Evolutionary conservation across 2,888 invertebrate genomes (phyloP), one percentile per base, ranked within the genome.

Genomic region (Camponotus fellah): DNA sequence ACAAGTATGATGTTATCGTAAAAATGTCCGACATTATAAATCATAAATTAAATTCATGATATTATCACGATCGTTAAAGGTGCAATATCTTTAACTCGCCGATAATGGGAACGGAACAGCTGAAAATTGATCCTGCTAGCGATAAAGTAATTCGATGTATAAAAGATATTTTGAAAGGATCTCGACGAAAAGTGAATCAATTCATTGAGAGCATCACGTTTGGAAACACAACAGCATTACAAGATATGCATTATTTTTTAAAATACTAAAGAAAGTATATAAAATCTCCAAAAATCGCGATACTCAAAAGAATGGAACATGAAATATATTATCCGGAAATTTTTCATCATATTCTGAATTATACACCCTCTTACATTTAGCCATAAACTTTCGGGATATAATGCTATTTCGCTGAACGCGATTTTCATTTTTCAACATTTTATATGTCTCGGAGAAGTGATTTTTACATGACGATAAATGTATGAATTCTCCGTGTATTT

Each of bases 31-130:
- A 6, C 8, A 12, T 65, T 40, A 75, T 43, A 32, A 43, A 75
- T 76, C 37, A 10, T 77, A 77, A 76, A 76, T 76, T 40, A 56
- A 77, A 12, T 12, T 76, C 5, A 5, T 43, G 8, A 56, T 40
- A 66, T 9, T 12, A 8, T n/a, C 26, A 14, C 49, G 32, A 3
- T 68, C 14, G 3, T 68, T 32, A 65, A 76, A 65, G 40, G 66
- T 10, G 40, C 14, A 56, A 68, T 77, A 56, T 76, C 53, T 66
- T 62, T 12, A 53, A 37, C 17, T 46, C 21, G 26, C 6, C 10
- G 37, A 32, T 53, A 56, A 3, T 43, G 32, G 0, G 40, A n/a
- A 12, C 14, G 9, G 8, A 43, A 10, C 40, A 77, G 56, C 26
- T 53, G 26, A 37, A 26, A 37, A 76, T 32, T 74, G 6, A 74